Evolutionary conservation across 2,888 invertebrate species (phyloP).

Genomic region (Campoletis raptor): DNA sequence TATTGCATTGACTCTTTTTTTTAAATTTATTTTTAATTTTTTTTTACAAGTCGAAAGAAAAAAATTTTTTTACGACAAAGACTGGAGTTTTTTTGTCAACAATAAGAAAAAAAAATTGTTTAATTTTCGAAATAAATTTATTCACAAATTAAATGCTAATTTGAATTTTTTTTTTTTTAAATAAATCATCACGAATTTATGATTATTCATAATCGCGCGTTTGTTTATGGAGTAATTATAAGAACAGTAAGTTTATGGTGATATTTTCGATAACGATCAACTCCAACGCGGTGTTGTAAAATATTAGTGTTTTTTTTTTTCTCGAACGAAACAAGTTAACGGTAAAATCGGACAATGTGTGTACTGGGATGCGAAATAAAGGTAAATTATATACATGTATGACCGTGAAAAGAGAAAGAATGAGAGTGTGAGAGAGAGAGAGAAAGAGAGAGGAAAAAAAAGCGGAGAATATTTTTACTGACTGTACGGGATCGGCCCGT

Average conservation of each 20-base stretch:
- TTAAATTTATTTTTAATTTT: too few relatives aligned
- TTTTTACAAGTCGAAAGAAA: too few relatives aligned
- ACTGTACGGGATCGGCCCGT: conserved; percentile 92
- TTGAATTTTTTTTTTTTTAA: too few relatives aligned
- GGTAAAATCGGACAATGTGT: conserved; percentile 50
- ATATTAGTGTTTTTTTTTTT: conserved; percentile 25
- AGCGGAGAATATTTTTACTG: conserved; percentile 85
- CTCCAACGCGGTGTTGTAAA: conserved; percentile 31
- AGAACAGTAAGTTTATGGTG: background rate
- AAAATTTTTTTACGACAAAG: too few relatives aligned
- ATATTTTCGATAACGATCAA: conserved; percentile 55
- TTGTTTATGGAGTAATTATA: background rate
- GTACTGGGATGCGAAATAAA: conserved; percentile 54
- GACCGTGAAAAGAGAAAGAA: conserved; percentile 32
- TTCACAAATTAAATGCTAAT: too few relatives aligned
- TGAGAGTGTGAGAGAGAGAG: conserved; percentile 2
- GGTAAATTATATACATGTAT: conserved; percentile 41
- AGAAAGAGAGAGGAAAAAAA: conserved; percentile 37
- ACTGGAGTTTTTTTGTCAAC: too few relatives aligned
- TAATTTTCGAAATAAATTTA: too few relatives aligned
- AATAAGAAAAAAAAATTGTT: too few relatives aligned
- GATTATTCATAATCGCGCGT: background rate
- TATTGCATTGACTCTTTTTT: too few relatives aligned
- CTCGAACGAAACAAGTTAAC: conserved; percentile 45
- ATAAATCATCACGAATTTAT: too few relatives aligned